These are phyloP conservation scores for Aphelenchoides bicaudatus DNA, from an alignment of 2,888 invertebrate species.

Conservation along the genomic window DNA sequence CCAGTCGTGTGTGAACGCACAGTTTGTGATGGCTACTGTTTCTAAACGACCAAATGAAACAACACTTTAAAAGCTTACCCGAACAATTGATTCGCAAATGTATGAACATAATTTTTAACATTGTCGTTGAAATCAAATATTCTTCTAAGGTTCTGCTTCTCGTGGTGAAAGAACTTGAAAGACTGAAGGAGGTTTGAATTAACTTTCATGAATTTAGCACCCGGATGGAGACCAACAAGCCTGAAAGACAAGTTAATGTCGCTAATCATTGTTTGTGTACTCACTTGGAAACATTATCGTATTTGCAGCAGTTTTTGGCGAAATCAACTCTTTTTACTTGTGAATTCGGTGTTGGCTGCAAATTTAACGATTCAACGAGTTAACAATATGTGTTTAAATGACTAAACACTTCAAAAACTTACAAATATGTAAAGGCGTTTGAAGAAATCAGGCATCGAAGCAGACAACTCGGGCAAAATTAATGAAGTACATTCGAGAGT, in stretches of 20 bases:
- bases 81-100: conserved; percentile 22
- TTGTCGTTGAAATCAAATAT: conserved; percentile 21
- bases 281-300: conserved; percentile 24
- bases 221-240: not conserved
- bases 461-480: conserved; percentile 19
- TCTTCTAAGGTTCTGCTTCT: conserved; percentile 20
- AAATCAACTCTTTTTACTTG: not conserved
- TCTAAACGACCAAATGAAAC: conserved; percentile 17
- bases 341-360: not conserved
- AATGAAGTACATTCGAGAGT: not conserved
- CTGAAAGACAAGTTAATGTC: conserved; percentile 2
- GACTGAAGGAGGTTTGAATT: conserved; percentile 25
- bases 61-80: conserved; percentile 21
- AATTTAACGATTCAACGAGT: not conserved
- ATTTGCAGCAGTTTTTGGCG: conserved; percentile 20
- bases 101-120: conserved; percentile 15
- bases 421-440: conserved; percentile 8
- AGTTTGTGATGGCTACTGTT: conserved; percentile 23
- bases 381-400: not conserved
- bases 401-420: not conserved
- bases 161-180: conserved; percentile 25
- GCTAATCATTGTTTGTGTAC: not conserved
- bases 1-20: conserved; percentile 24
- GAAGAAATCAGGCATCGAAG: conserved; percentile 25
- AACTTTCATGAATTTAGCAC: conserved; percentile 17